Percentiles rank a stretch among this genome's conserved stretches.
Evolutionary conservation across 2,888 invertebrate genomes (phyloP).

Genomic region (Cheilosia pagana): DNA sequence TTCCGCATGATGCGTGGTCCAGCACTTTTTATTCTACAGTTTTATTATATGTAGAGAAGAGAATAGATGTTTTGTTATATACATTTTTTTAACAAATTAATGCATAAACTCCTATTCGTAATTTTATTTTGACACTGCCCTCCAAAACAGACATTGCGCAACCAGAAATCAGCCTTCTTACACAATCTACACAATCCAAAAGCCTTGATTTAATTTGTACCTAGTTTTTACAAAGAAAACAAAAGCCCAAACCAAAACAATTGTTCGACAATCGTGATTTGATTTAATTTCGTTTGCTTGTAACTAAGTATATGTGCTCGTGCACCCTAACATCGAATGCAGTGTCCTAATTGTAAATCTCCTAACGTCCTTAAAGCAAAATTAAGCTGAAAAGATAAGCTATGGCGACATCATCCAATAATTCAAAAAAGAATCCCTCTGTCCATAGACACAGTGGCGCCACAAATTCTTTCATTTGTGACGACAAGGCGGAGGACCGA

Average conservation of each 20-base stretch:
- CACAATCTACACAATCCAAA: too few relatives aligned
- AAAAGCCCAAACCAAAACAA: background rate
- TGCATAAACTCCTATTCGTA: too few relatives aligned
- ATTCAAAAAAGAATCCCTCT: constrained; percentile 36
- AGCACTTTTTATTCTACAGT: too few relatives aligned
- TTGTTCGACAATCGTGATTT: constrained; percentile 1
- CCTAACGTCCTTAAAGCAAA: constrained; percentile 35
- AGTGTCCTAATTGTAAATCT: constrained; percentile 41
- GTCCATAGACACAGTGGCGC: constrained; percentile 52
- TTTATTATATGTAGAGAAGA: too few relatives aligned
- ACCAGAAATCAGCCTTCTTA: too few relatives aligned
- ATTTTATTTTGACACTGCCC: too few relatives aligned
- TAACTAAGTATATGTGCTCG: constrained; percentile 3
- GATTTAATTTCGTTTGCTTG: constrained; percentile 9
- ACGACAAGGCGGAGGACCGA: constrained; percentile 31
- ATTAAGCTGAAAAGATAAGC: constrained; percentile 37
- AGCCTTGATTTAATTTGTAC: background rate
- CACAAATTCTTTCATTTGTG: constrained; percentile 52
- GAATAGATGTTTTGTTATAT: too few relatives aligned
- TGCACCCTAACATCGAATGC: constrained; percentile 1
- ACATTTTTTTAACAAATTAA: too few relatives aligned
- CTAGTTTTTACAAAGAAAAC: background rate
- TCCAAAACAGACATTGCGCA: too few relatives aligned
- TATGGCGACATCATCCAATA: constrained; percentile 55
- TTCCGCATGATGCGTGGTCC: too few relatives aligned